Base-by-base conservation (phyloP, 1,140 invertebrate genomes). In the Theocolax elegans region DNA sequence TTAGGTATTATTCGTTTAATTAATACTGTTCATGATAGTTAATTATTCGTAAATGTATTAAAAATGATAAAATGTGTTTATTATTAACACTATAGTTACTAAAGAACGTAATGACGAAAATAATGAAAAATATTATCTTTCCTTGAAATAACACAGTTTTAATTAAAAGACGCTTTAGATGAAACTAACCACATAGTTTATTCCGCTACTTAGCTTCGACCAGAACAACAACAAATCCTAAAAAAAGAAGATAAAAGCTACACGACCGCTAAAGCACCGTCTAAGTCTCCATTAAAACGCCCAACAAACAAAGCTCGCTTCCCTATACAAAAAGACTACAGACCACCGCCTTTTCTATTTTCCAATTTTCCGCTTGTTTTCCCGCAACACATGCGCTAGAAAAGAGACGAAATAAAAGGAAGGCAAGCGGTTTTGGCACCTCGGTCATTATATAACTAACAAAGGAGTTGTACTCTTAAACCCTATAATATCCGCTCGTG, bases 361-460 rank as follows among this genome's bases (percentile, higher is more conserved):
- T 71, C 60, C 31, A 64, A 71, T 65, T 71, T 71, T 64, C 68
- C 62, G 68, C 68, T 71, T 60, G 44, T 65, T 71, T 71, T 48
- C 59, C 49, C 38, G 25, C 42, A 54, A 29, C 38, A 29, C 23
- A 58, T 15, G 19, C 40, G 12, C 19, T 46, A 60, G 12, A 40
- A 9, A 9, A 7, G 35, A 40, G 38, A 59, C 8, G 27, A 9
- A 31, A 49, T n/a, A 48, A 51, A 44, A 44, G 3, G n/a, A 42
- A 56, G 21, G 40, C n/a, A 3, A 4, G 46, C 8, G 60, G 46
- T 63, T 63, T 63, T 9, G 29, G 7, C 12, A 4, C 38, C 19
- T 58, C 12, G 17, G 54, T 40, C 35, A 13, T 17, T 40, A 13
- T 25, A 23, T n/a, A 46, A 13, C n/a, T 9, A 46, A 62, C 59